phyloP scores from a whole-genome alignment of 1,140 invertebrate species.

The Ostrea denselamellosa region DNA sequence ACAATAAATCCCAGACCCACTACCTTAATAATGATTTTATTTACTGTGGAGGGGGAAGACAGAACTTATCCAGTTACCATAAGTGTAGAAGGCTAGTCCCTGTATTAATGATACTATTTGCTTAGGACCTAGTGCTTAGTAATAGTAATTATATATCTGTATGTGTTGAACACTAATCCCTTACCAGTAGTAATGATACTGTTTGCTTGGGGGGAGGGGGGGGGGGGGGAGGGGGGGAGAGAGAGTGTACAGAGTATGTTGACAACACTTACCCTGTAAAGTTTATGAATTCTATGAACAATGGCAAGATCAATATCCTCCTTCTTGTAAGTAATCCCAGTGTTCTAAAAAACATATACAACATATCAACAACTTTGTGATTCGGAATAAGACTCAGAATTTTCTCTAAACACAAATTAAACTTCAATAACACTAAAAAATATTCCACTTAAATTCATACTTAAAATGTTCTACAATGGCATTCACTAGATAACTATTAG shows the following conservation, averaged over 20 bases:
- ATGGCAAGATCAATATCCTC: slow-evolving; percentile 85
- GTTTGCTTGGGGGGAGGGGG: no score
- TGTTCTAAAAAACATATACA: slow-evolving; percentile 78
- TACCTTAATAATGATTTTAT: no score
- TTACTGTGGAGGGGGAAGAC: no score
- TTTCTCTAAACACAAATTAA: not conserved
- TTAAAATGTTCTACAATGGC: not conserved
- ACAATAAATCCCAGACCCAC: no score
- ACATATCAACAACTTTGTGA: not conserved
- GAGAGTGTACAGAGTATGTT: not conserved
- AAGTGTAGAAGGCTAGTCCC: no score
- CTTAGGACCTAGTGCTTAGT: no score
- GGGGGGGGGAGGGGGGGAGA: no score
- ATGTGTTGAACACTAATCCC: no score
- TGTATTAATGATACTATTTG: no score
- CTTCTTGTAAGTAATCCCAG: slow-evolving; percentile 82
- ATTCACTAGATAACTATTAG: not conserved
- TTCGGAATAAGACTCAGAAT: not conserved
- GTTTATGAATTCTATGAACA: slow-evolving; percentile 83
- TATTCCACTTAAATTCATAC: not conserved
- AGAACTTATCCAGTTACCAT: no score
- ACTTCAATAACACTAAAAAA: not conserved
- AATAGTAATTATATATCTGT: no score
- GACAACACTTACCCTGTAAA: slow-evolving; percentile 80
- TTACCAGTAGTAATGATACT: no score